Evolutionary conservation across 2,888 invertebrate genomes (phyloP), one percentile per base, ranked within the genome.

Genomic region (Thalpophila matura): DNA sequence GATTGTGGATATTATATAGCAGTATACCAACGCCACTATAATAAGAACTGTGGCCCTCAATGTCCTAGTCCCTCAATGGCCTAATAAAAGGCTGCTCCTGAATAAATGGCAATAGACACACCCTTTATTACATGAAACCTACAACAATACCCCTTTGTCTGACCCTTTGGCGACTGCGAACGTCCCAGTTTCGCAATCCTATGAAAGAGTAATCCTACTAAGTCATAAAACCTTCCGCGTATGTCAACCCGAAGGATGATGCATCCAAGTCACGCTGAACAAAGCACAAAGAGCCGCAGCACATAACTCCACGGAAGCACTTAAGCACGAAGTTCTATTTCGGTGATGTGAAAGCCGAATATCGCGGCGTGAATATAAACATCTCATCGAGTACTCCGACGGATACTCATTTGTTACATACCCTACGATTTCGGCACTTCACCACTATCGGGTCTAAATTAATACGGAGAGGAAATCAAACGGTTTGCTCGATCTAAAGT

Each of bases 261-360:
- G 77, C 66, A 64, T 61, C 69, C 53, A 47, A 59, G 38, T 51
- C 46, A 46, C 50, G 42, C 38, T 67, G 55, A 73, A 78, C 75
- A 75, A 77, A 74, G 72, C 62, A 80, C 68, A 77, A 80, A 79
- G 82, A 73, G 70, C 38, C 65, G 51, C 65, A 85, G 86, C 83
- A 84, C 82, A 87, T 86, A 83, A 86, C 87, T 86, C 80, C 83
- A 81, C 89, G 90, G 89, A 92, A 91, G 88, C 87, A 86, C 87
- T 90, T 88, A 83, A 91, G 88, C 87, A 86, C 87, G 90, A 87
- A 83, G 80, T 86, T 90, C 90, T 92, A 93, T 93, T 92, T 91
- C 79, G 74, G 89, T 87, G 70, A 77, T 68, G 71, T 79, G 81
- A 82, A 83, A 84, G 84, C 79, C 57, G 75, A 66, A 74, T 79